Evolutionary conservation across 2,113 vertebrate species (phyloP), one percentile per base, ranked within the genome.

Genomic region (Rhagologus leucostigma): DNA sequence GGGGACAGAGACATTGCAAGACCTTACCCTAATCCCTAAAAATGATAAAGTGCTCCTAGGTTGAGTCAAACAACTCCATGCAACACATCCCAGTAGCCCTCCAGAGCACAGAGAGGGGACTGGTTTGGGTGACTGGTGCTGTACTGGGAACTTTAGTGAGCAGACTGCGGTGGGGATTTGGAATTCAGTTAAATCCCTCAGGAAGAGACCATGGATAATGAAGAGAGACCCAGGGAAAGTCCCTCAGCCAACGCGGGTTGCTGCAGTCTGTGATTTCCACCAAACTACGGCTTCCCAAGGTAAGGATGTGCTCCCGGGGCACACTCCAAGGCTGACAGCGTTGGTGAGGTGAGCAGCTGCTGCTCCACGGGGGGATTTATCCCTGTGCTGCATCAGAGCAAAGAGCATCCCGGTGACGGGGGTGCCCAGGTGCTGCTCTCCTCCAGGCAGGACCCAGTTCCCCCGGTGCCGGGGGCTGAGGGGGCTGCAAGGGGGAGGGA

Each of bases 361-460:
- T 49, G 8, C 26, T 20, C 17, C 16, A 1, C 0, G 0, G 16
- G 5, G 21, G 22, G 2, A 23, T 80, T 69, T 70, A 13, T 10
- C 4, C 50, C 32, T 13, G 4, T 30, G 71, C 62, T 87, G 53
- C 15, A 3, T 13, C 37, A 17, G 27, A 30, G 1, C 35, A 7
- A 24, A 29, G 56, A 60, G 49, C 76, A 84, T 29, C 64, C 47
- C 53, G 5, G 46, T 0, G 6, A 6, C 0, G 1, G 0, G 15
- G 46, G 46, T 4, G 3, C 46, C 26, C 83, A 84, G 85, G 75
- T 70, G 49, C 70, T 79, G 24, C 53, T 79, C 23, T 68, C 33
- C 47, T 26, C 3, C n/a, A 29, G 42, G 29, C 56, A 50, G 50
- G 24, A 71, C 30, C n/a, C 81, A 22, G 29, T 4, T 49, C 46